A percentile compares a stretch with the other conserved stretches of the same genome.
These are phyloP conservation scores for Chrysomela aeneicollis DNA, from an alignment of 2,888 invertebrate genomes.

Conservation along the genomic window DNA sequence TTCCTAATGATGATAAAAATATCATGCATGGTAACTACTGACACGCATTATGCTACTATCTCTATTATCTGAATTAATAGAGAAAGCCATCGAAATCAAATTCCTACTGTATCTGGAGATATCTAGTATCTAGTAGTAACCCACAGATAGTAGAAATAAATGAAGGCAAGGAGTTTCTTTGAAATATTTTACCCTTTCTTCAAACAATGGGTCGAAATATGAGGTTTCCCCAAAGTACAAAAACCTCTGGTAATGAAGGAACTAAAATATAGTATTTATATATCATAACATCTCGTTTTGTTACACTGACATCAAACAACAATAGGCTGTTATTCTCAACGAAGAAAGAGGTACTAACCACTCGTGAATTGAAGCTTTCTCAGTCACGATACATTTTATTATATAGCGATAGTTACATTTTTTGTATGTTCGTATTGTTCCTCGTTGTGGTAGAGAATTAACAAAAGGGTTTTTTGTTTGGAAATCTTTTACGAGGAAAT, in stretches of 20 bases:
- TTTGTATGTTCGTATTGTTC: background rate
- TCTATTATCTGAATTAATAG: too few relatives aligned
- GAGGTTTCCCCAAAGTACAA: too few relatives aligned
- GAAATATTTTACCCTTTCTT: too few relatives aligned
- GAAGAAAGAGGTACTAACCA: background rate
- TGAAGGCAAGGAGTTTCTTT: too few relatives aligned
- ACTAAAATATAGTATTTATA: conserved; percentile 1
- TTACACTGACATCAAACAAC: background rate
- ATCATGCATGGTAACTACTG: too few relatives aligned
- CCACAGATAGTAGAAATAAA: too few relatives aligned
- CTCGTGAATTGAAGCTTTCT: background rate
- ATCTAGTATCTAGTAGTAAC: too few relatives aligned
- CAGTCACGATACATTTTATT: conserved; percentile 1
- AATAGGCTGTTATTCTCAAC: background rate
- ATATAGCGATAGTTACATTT: background rate
- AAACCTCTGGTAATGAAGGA: background rate
- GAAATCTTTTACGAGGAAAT: background rate
- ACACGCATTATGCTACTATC: too few relatives aligned
- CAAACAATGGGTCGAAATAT: too few relatives aligned
- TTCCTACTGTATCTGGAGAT: too few relatives aligned
- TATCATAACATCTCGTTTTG: background rate
- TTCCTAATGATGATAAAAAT: too few relatives aligned
- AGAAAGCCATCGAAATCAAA: too few relatives aligned
- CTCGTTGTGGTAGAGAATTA: background rate
- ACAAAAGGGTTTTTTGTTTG: background rate